A percentile compares a stretch with the other conserved stretches of the same genome.
Conservation (phyloP, 2,888 invertebrate genomes). For the Podabrus alpinus region DNA sequence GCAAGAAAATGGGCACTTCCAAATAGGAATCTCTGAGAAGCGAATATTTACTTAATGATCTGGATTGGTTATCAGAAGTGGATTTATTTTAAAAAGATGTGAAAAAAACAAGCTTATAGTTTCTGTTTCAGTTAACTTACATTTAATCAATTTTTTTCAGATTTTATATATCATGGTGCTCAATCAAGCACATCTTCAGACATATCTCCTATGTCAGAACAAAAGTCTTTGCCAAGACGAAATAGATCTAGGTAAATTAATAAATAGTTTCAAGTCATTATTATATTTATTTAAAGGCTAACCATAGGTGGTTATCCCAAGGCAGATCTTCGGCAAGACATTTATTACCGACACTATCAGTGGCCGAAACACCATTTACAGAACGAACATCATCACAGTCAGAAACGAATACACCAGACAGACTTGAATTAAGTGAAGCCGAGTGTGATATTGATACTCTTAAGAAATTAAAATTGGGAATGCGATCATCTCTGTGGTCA, state of each 20-base stretch:
- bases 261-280: constrained; percentile 3
- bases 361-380: constrained; percentile 62
- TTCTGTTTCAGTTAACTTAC: neutral
- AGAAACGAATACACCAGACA: constrained; percentile 55
- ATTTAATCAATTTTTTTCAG: constrained; percentile 54
- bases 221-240: constrained; percentile 74
- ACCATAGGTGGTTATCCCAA: constrained; percentile 59
- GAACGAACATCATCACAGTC: constrained; percentile 49
- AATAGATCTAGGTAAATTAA: constrained; percentile 67
- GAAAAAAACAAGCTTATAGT: neutral
- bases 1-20: neutral
- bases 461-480: constrained; percentile 72
- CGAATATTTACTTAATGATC: neutral
- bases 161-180: constrained; percentile 76
- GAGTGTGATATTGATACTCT: constrained; percentile 76
- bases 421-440: constrained; percentile 69
- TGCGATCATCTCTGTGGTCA: constrained; percentile 73
- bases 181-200: constrained; percentile 78
- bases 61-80: neutral
- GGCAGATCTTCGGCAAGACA: constrained; percentile 58
- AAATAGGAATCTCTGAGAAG: neutral
- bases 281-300: constrained; percentile 25
- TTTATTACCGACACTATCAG: constrained; percentile 66
- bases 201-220: constrained; percentile 77
- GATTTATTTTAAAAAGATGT: neutral